phyloP scores from a whole-genome alignment of 2,888 invertebrate genomes.

The Tetragonisca angustula region DNA sequence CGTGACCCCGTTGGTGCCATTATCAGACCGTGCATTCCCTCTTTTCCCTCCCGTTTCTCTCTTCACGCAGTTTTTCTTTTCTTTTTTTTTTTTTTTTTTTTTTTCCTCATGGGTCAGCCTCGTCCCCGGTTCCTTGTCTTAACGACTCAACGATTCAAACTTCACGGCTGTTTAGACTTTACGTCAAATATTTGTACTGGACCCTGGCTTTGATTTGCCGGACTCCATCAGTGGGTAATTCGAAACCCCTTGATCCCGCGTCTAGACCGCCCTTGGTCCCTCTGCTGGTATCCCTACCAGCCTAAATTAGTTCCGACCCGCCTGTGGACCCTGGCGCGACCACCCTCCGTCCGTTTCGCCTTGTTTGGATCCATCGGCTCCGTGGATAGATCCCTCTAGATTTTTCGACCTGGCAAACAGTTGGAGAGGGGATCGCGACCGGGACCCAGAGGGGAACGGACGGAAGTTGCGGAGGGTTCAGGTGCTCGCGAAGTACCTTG shows the following conservation, averaged over 20 bases:
- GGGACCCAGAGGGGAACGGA: neutral
- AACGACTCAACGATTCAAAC: neutral
- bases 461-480: neutral
- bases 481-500: conserved; percentile 3
- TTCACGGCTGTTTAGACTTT: conserved; percentile 16
- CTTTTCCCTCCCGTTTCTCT: neutral
- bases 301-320: conserved; percentile 44
- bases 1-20: conserved; percentile 46
- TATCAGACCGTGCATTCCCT: conserved; percentile 33
- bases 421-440: conserved; percentile 18
- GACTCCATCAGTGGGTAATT: conserved; percentile 28
- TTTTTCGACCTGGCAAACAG: conserved; percentile 27
- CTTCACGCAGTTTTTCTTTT: neutral
- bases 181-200: conserved; percentile 50
- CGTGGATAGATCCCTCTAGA: neutral
- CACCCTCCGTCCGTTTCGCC: conserved; percentile 42
- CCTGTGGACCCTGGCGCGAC: conserved; percentile 1
- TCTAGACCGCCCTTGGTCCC: conserved; percentile 3
- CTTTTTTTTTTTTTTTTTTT: neutral
- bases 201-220: conserved; percentile 36
- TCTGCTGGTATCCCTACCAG: neutral
- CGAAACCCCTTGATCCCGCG: conserved; percentile 35
- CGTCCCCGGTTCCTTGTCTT: neutral
- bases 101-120: neutral
- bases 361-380: conserved; percentile 14